Evolutionary conservation across 2,797 vertebrate genomes (phyloP), one percentile per base, ranked within the genome.

Genomic region (Sebastiscus tertius): DNA sequence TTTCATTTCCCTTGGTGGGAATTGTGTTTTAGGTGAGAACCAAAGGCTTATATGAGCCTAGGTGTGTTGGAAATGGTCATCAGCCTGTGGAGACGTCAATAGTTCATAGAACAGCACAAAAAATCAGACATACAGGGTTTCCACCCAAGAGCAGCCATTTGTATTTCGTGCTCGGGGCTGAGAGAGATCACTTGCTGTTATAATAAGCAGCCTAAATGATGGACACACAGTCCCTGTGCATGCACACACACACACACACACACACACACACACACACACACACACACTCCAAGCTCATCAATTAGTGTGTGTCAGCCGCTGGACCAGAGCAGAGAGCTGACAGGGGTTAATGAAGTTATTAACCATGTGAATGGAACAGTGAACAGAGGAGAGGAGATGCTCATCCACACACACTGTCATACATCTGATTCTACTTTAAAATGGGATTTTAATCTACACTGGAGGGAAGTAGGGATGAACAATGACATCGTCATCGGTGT

Each of bases 301-400:
- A 36, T 80, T 75, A 80, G 64, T 55, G 36, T 62, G 55, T 56
- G 55, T 68, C 60, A 72, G 24, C 64, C 7, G 1, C 69, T 46
- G 46, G 65, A 72, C 52, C 49, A 20, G 68, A 79, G 82, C 75
- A 72, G 29, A 55, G 75, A 80, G 55, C 61, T 80, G 79, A 75
- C 52, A 78, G 77, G 75, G 80, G 74, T 80, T 83, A 88, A 83
- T 85, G 77, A 72, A 85, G 70, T 82, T 80, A 85, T 82, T 87
- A 87, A 74, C 65, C 65, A 70, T 77, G 49, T 34, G 64, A 76
- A 72, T 58, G 61, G 59, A 31, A 49, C 67, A 68, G 68, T 71
- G 77, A 61, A 64, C 16, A 31, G 69, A 59, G 69, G 12, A 72
- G 36, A 26, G 13, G 49, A 77, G 24, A 69, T 29, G 65, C 65